Evolutionary conservation across 23 tunicate genomes (phyloP).

Genomic region (Aplidium turbinatum): DNA sequence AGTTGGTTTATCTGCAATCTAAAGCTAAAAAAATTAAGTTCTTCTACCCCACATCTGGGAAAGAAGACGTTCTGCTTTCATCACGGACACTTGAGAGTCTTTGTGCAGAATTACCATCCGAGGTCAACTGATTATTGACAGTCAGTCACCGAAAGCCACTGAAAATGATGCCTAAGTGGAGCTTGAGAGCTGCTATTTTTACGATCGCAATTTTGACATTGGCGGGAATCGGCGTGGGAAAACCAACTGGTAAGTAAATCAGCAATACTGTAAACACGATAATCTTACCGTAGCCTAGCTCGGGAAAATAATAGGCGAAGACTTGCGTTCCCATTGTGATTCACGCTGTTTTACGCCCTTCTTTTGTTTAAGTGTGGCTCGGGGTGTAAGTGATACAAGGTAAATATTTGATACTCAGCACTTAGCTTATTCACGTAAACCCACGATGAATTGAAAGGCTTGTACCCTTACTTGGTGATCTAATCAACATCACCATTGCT

Average conservation of each 20-base stretch:
- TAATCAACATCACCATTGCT: neutral
- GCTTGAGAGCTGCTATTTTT: neutral
- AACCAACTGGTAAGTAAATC: constrained; percentile 47
- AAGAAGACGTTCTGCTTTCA: no score
- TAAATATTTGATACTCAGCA: neutral
- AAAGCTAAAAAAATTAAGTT: no score
- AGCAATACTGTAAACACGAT: constrained; percentile 52
- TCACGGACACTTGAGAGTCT: no score
- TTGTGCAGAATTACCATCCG: neutral
- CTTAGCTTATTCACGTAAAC: neutral
- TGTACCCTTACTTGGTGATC: neutral
- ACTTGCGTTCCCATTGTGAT: no score
- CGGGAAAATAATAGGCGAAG: neutral
- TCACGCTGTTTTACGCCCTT: no score
- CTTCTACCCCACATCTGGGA: no score
- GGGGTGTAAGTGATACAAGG: neutral
- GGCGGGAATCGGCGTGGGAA: constrained; percentile 59
- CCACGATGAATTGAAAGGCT: neutral
- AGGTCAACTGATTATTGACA: neutral
- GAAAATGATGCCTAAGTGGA: neutral
- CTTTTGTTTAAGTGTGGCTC: no score
- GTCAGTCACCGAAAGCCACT: neutral
- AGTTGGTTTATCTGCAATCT: no score
- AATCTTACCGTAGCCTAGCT: constrained; percentile 9
- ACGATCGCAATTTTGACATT: constrained; percentile 5